phyloP scores from a whole-genome alignment of 2,113 vertebrate species.

The Galeopterus variegatus region DNA sequence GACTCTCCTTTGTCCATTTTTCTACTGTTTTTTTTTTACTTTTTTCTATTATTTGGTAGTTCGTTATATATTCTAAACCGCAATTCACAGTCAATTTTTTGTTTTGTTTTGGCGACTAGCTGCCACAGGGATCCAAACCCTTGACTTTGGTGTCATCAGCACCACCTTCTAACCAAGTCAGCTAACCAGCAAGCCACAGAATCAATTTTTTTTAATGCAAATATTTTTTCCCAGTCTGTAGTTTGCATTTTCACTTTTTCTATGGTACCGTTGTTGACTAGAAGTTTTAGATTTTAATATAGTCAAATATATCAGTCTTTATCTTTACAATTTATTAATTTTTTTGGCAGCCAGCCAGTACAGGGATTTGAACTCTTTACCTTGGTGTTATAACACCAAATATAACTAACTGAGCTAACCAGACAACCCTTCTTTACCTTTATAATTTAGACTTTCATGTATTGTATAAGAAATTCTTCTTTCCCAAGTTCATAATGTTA shows the following conservation, averaged over 20 bases:
- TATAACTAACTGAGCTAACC: too few species aligned
- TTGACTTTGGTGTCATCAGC: too few species aligned
- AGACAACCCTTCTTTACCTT: background rate
- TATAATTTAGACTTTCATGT: background rate
- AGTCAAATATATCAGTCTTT: background rate
- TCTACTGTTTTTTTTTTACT: background rate
- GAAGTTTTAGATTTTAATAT: constrained; percentile 27
- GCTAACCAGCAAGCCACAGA: background rate
- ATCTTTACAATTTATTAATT: background rate
- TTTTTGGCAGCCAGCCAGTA: background rate
- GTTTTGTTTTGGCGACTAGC: background rate
- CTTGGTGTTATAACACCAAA: too few species aligned
- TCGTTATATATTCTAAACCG: background rate
- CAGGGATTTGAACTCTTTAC: too few species aligned
- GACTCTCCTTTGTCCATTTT: constrained; percentile 26
- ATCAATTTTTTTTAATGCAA: constrained; percentile 21
- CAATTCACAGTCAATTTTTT: background rate
- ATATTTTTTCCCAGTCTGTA: background rate
- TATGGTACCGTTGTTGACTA: background rate
- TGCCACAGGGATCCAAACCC: too few species aligned
- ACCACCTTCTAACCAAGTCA: too few species aligned
- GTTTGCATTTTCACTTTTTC: constrained; percentile 16
- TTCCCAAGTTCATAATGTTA: background rate
- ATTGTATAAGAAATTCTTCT: background rate
- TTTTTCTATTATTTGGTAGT: constrained; percentile 14